Conservation (phyloP, 2,113 vertebrate genomes). For the Calypte anna region DNA sequence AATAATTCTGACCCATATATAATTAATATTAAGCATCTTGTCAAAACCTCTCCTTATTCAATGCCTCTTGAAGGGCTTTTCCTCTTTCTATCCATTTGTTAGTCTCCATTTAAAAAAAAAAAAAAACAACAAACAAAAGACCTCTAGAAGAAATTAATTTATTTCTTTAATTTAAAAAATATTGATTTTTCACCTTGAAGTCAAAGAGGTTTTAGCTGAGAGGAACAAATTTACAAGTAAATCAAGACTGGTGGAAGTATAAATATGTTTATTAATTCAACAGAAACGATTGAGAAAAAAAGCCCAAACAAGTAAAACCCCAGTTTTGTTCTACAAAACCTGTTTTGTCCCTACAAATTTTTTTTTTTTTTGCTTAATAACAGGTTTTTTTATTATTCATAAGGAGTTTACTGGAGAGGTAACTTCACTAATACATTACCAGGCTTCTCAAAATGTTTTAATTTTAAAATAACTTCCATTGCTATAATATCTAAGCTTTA, state of each 20-base stretch:
- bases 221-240: neutral
- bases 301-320: neutral
- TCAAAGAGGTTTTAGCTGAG: neutral
- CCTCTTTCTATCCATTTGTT: neutral
- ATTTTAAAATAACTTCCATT: too few species aligned
- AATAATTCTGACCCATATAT: neutral
- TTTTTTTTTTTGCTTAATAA: too few species aligned
- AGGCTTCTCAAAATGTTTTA: too few species aligned
- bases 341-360: neutral
- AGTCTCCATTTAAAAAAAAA: neutral
- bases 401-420: too few species aligned
- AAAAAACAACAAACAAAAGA: neutral
- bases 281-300: neutral
- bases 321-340: neutral
- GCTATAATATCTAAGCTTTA: too few species aligned
- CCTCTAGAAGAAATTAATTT: neutral
- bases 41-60: neutral
- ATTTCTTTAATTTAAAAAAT: neutral
- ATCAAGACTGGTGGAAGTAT: neutral
- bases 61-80: neutral
- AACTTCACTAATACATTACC: too few species aligned
- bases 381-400: too few species aligned
- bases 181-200: neutral
- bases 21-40: neutral
- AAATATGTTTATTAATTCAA: neutral